Percentiles rank a stretch among this genome's conserved stretches.
Conservation (phyloP, 2,888 invertebrate genomes). For the Drosophila seclusa region DNA sequence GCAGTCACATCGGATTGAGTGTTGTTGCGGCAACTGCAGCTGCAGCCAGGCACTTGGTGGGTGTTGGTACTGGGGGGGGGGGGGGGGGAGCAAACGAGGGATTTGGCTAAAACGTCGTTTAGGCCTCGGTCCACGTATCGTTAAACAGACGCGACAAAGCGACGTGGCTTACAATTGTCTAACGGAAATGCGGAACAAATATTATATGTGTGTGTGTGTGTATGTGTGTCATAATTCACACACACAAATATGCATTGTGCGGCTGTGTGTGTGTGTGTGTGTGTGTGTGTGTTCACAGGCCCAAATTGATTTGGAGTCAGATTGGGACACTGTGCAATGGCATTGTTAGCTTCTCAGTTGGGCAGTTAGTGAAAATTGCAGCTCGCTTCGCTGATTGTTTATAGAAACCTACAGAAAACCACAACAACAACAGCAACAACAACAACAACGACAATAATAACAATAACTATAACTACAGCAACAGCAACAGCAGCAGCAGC, state of each 20-base stretch:
- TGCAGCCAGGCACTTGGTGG: constrained; percentile 11
- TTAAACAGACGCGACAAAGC: constrained; percentile 64
- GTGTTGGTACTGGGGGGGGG: not conserved
- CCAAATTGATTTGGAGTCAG: constrained; percentile 71
- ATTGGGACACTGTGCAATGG: constrained; percentile 65
- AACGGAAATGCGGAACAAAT: constrained; percentile 63
- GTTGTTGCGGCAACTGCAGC: constrained; percentile 34
- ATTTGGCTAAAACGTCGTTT: constrained; percentile 53
- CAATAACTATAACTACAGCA: constrained; percentile 26
- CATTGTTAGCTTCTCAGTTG: constrained; percentile 68
- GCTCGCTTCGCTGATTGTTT: constrained; percentile 77
- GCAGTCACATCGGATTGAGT: constrained; percentile 18
- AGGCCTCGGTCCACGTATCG: constrained; percentile 57
- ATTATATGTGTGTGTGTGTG: constrained; percentile 34
- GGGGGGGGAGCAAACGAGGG: not conserved
- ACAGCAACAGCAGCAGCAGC: constrained; percentile 10
- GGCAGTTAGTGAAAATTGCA: constrained; percentile 77
- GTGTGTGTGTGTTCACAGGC: constrained; percentile 63
- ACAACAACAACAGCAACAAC: constrained; percentile 13
- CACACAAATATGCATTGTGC: constrained; percentile 7
- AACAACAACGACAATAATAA: constrained; percentile 25
- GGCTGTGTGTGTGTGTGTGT: constrained; percentile 14
- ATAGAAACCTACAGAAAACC: constrained; percentile 61
- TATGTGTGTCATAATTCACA: constrained; percentile 50
- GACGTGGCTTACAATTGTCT: constrained; percentile 47